phyloP scores from a whole-genome alignment of 2,113 vertebrate species.

The Datnioides undecimradiatus region DNA sequence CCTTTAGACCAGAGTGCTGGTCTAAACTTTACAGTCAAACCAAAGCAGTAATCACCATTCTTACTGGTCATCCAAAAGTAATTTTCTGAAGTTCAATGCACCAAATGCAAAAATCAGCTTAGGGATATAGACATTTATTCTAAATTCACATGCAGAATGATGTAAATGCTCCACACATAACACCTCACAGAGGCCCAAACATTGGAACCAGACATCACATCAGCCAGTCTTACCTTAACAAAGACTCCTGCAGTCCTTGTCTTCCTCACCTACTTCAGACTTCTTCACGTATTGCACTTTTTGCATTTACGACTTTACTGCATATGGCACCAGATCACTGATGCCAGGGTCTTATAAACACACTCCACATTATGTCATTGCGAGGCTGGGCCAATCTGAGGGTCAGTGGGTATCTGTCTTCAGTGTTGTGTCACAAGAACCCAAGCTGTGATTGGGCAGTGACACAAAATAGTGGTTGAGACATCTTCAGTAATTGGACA shows the following conservation, averaged over 20 bases:
- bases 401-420: not conserved
- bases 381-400: slow-evolving; percentile 31
- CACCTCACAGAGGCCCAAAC: not conserved
- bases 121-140: too few relatives aligned
- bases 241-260: not conserved
- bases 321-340: slow-evolving; percentile 1
- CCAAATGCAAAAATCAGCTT: not conserved
- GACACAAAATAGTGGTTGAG: not conserved
- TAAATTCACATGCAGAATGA: not conserved
- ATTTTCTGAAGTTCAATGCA: not conserved
- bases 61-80: not conserved
- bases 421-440: not conserved
- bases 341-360: slow-evolving; percentile 7
- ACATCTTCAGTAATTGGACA: slow-evolving; percentile 23
- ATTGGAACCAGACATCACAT: not conserved
- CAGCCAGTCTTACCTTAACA: slow-evolving; percentile 16
- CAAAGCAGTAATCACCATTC: not conserved
- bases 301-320: too few relatives aligned
- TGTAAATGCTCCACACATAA: not conserved
- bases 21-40: not conserved
- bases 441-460: slow-evolving; percentile 36
- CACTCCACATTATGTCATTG: not conserved
- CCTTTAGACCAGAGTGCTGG: too few relatives aligned
- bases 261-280: too few relatives aligned
- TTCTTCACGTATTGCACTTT: too few relatives aligned